Evolutionary conservation across 2,888 invertebrate species (phyloP).

Genomic region (Deilephila porcellus): DNA sequence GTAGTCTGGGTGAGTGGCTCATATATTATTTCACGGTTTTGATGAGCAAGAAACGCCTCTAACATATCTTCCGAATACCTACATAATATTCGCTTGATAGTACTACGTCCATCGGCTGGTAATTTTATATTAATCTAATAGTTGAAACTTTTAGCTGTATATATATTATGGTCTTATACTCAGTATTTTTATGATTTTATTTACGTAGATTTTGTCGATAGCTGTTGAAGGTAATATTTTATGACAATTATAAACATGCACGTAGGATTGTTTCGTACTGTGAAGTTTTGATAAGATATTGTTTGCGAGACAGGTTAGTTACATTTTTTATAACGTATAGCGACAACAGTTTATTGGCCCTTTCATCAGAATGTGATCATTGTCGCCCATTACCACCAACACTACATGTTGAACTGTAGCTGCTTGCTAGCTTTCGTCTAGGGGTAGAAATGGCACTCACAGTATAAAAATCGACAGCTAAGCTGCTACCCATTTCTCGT

Average conservation of each 20-base stretch:
- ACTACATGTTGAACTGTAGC: too few species aligned
- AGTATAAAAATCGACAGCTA: too few species aligned
- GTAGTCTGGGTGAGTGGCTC: not conserved
- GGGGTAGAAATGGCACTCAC: too few species aligned
- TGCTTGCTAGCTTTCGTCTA: too few species aligned
- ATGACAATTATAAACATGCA: constrained; percentile 38
- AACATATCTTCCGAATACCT: not conserved
- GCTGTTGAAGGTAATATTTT: constrained; percentile 37
- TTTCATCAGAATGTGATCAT: too few species aligned
- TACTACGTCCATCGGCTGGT: not conserved
- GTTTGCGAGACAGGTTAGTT: not conserved
- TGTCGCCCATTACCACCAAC: too few species aligned
- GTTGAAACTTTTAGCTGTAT: not conserved
- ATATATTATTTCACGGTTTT: not conserved
- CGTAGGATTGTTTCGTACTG: constrained; percentile 34
- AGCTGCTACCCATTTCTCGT: too few species aligned
- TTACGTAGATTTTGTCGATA: constrained; percentile 35
- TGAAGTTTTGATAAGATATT: constrained; percentile 45
- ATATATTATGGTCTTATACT: not conserved
- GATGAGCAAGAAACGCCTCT: not conserved
- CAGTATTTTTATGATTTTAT: constrained; percentile 30
- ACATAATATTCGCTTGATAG: not conserved
- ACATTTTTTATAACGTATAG: not conserved
- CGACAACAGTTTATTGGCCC: too few species aligned
- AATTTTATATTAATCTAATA: not conserved